Conservation (phyloP, 2,797 vertebrate species). For the Anguilla anguilla region DNA sequence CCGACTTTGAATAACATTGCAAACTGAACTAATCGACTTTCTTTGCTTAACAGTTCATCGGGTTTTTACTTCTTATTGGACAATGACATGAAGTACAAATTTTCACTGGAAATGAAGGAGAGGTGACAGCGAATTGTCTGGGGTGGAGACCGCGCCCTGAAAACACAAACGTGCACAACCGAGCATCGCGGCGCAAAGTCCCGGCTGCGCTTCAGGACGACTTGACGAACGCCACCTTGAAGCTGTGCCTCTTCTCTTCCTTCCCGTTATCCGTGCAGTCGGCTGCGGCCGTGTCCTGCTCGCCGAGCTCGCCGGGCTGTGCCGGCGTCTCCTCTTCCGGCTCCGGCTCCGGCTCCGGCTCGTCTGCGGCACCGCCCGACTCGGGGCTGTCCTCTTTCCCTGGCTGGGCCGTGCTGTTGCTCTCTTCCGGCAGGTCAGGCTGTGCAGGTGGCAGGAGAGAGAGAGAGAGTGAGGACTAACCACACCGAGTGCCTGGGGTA, state of each 20-base stretch:
- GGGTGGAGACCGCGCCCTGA: not conserved
- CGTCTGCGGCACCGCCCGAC: not conserved
- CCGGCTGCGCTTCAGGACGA: conserved; percentile 58
- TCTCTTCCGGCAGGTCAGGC: conserved; percentile 49
- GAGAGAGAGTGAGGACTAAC: not conserved
- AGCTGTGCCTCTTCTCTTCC: conserved; percentile 65
- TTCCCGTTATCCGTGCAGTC: conserved; percentile 71
- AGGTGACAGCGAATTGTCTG: conserved; percentile 11
- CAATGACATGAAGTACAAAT: conserved; percentile 17
- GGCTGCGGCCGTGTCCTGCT: conserved; percentile 41
- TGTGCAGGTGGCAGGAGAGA: conserved; percentile 16
- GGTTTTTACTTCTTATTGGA: conserved; percentile 30
- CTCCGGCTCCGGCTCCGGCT: conserved; percentile 65
- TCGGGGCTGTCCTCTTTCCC: conserved; percentile 64
- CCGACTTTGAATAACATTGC: conserved; percentile 17
- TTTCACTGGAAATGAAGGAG: conserved; percentile 23
- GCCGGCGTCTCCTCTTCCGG: conserved; percentile 68
- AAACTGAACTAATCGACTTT: not conserved
- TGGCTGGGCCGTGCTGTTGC: conserved; percentile 17
- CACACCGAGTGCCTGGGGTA: not conserved
- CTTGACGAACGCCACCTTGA: conserved; percentile 89
- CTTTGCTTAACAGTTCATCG: not conserved
- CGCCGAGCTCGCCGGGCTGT: conserved; percentile 60
- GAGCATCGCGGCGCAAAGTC: not conserved
- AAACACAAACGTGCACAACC: not conserved